Evolutionary conservation across 2,113 vertebrate species (phyloP).

Genomic region (Oreochromis tanganicae): DNA sequence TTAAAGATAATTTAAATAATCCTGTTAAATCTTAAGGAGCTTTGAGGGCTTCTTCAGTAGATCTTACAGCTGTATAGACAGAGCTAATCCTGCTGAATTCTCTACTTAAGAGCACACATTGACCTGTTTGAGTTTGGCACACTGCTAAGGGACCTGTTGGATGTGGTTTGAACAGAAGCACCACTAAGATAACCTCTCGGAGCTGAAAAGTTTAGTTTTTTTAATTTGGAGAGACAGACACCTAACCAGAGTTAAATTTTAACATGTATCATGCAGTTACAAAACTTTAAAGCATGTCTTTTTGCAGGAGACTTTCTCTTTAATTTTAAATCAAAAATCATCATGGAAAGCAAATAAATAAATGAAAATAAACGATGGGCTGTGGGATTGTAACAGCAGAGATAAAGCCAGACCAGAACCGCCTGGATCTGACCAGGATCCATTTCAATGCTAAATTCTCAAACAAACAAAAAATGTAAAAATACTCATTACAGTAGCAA

Average conservation of each 20-base stretch:
- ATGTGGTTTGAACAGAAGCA: neutral
- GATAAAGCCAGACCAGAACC: neutral
- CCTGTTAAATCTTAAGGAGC: neutral
- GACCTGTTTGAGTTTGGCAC: neutral
- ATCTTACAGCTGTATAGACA: neutral
- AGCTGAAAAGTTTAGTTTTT: neutral
- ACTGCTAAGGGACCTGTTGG: conserved; percentile 27
- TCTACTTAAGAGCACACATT: neutral
- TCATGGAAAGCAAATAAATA: neutral
- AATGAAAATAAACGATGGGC: neutral
- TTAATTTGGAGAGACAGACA: neutral
- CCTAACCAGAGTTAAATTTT: neutral
- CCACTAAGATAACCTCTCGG: neutral
- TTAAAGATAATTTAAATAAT: neutral
- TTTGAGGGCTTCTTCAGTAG: neutral
- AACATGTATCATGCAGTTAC: neutral
- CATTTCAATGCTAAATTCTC: neutral
- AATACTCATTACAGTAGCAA: neutral
- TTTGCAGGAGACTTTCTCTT: neutral
- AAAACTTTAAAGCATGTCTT: neutral
- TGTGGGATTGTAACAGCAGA: neutral
- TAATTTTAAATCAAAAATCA: neutral
- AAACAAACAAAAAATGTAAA: neutral
- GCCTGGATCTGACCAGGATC: neutral
- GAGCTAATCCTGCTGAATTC: neutral